These are phyloP conservation scores for Arion vulgaris DNA, from an alignment of 1,140 invertebrate species.

Conservation along the genomic window DNA sequence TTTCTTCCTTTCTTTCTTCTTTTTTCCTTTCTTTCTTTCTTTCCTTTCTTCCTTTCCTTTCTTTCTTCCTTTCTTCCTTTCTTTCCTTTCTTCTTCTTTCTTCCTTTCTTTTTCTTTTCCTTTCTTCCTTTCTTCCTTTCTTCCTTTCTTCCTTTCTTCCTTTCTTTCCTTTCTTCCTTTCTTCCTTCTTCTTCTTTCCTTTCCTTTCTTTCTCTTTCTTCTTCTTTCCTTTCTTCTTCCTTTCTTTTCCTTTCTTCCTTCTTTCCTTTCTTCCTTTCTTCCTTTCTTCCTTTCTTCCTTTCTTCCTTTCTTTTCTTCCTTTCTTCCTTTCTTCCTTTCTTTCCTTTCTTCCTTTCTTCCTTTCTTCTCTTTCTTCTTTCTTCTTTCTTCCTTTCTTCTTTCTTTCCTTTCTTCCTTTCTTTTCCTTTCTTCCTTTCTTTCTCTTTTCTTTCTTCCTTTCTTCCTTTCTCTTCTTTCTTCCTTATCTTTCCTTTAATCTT, in stretches of 20 bases:
- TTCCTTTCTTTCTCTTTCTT: neutral
- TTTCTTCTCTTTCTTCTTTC: neutral
- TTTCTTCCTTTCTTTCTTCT: too few relatives aligned
- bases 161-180: conserved; percentile 3
- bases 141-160: conserved; percentile 13
- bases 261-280: neutral
- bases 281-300: conserved; percentile 1
- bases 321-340: neutral
- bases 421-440: too few relatives aligned
- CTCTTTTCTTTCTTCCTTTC: too few relatives aligned
- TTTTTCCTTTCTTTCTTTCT: too few relatives aligned
- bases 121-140: neutral
- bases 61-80: neutral
- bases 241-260: neutral
- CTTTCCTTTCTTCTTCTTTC: neutral
- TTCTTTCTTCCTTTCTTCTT: neutral
- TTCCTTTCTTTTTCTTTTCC: neutral
- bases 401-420: neutral
- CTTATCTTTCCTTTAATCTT: too few relatives aligned
- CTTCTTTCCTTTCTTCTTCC: conserved; percentile 1
- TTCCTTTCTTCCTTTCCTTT: neutral
- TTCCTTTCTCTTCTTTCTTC: too few relatives aligned
- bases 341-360: neutral
- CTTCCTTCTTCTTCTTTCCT: neutral
- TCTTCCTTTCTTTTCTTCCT: neutral